A percentile compares a stretch with the other conserved stretches of the same genome.
Conservation (phyloP, 2,113 vertebrate species). For the Smithornis capensis region DNA sequence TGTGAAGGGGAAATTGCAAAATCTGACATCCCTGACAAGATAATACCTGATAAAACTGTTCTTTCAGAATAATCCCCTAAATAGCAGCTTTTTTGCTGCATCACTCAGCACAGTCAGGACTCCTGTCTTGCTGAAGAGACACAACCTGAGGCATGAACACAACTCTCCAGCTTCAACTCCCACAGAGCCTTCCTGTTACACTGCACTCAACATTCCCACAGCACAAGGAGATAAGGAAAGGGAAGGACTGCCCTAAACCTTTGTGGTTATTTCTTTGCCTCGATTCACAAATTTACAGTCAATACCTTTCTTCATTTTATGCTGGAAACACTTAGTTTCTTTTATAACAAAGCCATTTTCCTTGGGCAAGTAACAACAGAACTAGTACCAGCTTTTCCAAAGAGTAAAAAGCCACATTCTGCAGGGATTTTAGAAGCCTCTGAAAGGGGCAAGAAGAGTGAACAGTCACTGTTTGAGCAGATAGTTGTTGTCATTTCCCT, state of each 20-base stretch:
- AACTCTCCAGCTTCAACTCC: not conserved
- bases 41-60: not conserved
- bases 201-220: not conserved
- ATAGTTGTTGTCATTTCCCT: not conserved
- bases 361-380: not conserved
- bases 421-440: not conserved
- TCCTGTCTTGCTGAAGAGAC: not conserved
- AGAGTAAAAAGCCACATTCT: not conserved
- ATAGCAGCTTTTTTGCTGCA: not conserved
- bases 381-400: not conserved
- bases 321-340: not conserved
- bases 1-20: not conserved
- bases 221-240: not conserved
- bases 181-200: not conserved
- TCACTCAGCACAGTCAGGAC: not conserved
- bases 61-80: not conserved
- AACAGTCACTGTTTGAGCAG: rapidly evolving
- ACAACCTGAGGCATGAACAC: not conserved
- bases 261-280: not conserved
- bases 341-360: not conserved
- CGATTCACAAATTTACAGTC: not conserved
- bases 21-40: not conserved
- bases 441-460: not conserved
- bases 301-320: not conserved
- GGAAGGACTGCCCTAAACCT: not conserved